These are phyloP conservation scores for Iphiclides podalirius DNA, from an alignment of 2,888 invertebrate species.

Conservation along the genomic window DNA sequence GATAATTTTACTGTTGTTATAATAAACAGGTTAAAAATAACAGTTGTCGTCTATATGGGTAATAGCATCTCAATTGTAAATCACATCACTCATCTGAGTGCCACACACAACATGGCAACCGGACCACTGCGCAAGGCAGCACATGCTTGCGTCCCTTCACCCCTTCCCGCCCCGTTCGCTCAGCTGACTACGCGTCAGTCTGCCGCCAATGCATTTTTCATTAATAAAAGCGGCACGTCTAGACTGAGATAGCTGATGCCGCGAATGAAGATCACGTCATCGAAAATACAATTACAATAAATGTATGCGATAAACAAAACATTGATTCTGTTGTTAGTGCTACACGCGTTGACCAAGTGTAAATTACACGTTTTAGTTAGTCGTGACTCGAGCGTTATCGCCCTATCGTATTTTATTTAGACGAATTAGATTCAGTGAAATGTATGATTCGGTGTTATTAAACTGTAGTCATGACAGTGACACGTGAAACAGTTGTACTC, in stretches of 20 bases:
- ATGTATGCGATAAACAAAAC: slow-evolving; percentile 6
- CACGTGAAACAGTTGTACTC: neutral
- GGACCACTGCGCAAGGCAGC: slow-evolving; percentile 57
- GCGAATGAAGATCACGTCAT: slow-evolving; percentile 11
- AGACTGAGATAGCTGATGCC: slow-evolving; percentile 3
- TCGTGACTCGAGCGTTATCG: slow-evolving; percentile 19
- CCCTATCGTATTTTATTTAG: slow-evolving; percentile 15
- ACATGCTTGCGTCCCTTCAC: slow-evolving; percentile 20
- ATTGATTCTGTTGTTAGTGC: slow-evolving; percentile 8
- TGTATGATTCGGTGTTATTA: slow-evolving; percentile 2
- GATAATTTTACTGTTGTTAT: too few species aligned
- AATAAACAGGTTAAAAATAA: too few species aligned
- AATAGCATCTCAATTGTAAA: slow-evolving; percentile 1
- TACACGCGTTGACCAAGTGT: slow-evolving; percentile 6
- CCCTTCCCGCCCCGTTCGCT: slow-evolving; percentile 24
- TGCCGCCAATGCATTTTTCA: slow-evolving; percentile 16
- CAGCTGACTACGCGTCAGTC: slow-evolving; percentile 39
- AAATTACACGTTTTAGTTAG: slow-evolving; percentile 2
- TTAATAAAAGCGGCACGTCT: slow-evolving; percentile 18
- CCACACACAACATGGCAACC: slow-evolving; percentile 47
- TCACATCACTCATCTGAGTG: slow-evolving; percentile 23
- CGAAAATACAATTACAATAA: slow-evolving; percentile 3
- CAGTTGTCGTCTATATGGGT: too few species aligned
- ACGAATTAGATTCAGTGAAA: neutral
- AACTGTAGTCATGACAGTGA: slow-evolving; percentile 4